Conservation (phyloP, 2,888 invertebrate genomes). For the Hydrotaea cyrtoneurina region DNA sequence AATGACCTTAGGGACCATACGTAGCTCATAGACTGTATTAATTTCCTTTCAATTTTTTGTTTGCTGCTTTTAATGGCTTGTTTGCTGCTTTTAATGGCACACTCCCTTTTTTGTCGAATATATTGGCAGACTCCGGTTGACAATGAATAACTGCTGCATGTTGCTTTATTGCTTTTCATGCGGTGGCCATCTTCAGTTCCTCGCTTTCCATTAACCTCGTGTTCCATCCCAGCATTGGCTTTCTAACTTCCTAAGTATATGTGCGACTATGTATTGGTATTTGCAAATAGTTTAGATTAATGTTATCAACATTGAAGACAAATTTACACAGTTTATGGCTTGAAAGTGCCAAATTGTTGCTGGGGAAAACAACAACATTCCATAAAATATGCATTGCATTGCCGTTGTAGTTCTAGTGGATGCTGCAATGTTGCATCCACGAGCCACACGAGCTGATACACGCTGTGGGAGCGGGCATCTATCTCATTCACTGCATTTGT, state of each 20-base stretch:
- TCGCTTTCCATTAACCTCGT: neutral
- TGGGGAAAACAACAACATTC: neutral
- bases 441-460: neutral
- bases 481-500: too few relatives aligned
- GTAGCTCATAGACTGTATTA: too few relatives aligned
- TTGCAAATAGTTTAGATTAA: constrained; percentile 66
- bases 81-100: neutral
- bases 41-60: too few relatives aligned
- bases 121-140: constrained; percentile 57
- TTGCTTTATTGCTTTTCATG: neutral
- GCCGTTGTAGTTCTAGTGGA: neutral
- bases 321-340: constrained; percentile 65
- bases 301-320: constrained; percentile 65
- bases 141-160: constrained; percentile 53
- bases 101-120: constrained; percentile 31
- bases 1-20: too few relatives aligned
- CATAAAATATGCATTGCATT: constrained; percentile 56
- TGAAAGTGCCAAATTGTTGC: constrained; percentile 66
- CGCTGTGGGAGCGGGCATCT: neutral
- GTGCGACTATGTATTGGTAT: constrained; percentile 38
- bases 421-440: neutral
- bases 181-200: neutral
- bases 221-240: neutral
- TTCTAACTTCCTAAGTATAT: neutral
- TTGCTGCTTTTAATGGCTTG: neutral